Conservation (phyloP, 1,140 invertebrate species). For the Lycorma delicatula region DNA sequence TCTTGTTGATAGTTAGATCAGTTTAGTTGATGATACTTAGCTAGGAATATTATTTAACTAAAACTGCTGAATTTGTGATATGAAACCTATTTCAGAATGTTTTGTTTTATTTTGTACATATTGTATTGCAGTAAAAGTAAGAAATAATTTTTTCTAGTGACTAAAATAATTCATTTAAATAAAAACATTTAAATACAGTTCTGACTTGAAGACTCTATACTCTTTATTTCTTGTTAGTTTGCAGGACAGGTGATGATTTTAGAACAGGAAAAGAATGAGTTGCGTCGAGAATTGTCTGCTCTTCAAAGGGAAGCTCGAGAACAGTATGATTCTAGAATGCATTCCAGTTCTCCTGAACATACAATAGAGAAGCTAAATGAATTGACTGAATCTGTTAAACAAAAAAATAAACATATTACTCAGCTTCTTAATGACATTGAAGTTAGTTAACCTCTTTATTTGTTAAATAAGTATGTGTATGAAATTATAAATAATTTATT, state of each 20-base stretch:
- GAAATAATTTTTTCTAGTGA: neutral
- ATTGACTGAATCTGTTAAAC: slow-evolving; percentile 44
- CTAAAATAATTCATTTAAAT: neutral
- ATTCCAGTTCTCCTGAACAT: slow-evolving; percentile 17
- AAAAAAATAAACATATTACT: slow-evolving; percentile 58
- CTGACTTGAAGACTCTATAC: neutral
- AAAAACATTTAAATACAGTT: neutral
- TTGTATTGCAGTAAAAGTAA: neutral
- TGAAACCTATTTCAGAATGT: no score
- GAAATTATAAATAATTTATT: no score
- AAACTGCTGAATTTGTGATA: no score
- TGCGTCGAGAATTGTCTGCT: slow-evolving; percentile 37
- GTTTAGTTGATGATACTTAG: no score
- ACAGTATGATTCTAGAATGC: slow-evolving; percentile 21
- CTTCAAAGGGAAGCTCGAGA: slow-evolving; percentile 28
- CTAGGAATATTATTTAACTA: no score
- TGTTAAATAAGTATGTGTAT: no score
- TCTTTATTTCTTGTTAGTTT: slow-evolving; percentile 21
- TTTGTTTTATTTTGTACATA: no score
- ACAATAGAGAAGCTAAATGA: slow-evolving; percentile 40
- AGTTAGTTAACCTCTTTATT: no score
- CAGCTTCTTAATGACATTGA: slow-evolving; percentile 55
- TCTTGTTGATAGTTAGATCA: no score
- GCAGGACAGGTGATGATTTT: slow-evolving; percentile 41
- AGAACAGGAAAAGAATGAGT: slow-evolving; percentile 41